Evolutionary conservation across 2,888 invertebrate genomes (phyloP), one percentile per base, ranked within the genome.

Genomic region (Drosophila aldrichi): DNA sequence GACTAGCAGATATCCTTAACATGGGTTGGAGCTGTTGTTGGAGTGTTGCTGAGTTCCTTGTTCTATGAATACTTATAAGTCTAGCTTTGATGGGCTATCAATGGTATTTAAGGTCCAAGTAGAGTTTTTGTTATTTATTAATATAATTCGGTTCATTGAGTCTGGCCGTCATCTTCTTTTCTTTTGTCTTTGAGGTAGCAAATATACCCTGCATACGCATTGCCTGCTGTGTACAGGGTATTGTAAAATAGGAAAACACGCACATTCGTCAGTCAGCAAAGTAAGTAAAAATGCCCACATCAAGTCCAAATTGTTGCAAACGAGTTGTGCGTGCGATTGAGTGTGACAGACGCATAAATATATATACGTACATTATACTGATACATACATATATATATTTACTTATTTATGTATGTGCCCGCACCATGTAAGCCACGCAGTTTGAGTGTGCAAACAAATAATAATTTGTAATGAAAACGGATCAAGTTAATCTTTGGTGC

Each of bases 281-380:
- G 49, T 48, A 48, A 29, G 29, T 36, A 8, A 40, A 54, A 29
- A 70, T 76, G 88, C 88, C 83, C 86, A 83, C 88, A 88, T 79
- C 73, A 69, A 77, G 75, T 59, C 74, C 63, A 14, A 82, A 79
- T 64, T 70, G 77, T 68, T 55, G 18, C 68, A 70, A 88, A 85
- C 82, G 65, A 77, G 86, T 80, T 79, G 66, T 52, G 48, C 10
- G 55, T 40, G 29, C 52, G 66, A 59, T 49, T 60, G 44, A 56
- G 32, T 52, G 56, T 48, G 54, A 56, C 43, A 57, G 51, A 14
- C n/a, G 55, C 75, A 62, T 44, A 20, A 14, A 20, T 51, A 16
- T 14, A 29, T 49, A 32, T 32, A 3, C 32, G 3, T 18, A 34
- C 9, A 46, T 46, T 32, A 14, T 34, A 32, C 12, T 8, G 32